Evolutionary conservation across 2,113 vertebrate species (phyloP).

Genomic region (Puma concolor): DNA sequence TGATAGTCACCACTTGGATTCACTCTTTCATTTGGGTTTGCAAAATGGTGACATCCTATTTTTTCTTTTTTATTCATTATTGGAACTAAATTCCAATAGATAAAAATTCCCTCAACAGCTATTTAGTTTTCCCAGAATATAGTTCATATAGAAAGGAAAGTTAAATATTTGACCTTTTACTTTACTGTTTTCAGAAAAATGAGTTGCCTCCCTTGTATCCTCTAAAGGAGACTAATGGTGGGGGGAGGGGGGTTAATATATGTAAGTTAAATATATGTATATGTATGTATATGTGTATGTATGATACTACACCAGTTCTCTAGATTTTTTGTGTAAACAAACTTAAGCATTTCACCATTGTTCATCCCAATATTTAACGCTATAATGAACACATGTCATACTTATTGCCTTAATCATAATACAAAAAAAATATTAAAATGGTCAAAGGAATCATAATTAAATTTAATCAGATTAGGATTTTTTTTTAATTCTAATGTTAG

Average conservation of each 20-base stretch:
- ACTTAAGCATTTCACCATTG: neutral
- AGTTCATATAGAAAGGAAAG: neutral
- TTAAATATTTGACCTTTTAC: neutral
- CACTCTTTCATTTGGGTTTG: neutral
- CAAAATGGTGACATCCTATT: neutral
- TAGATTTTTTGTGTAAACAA: neutral
- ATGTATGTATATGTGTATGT: neutral
- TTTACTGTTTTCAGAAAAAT: conserved; percentile 11
- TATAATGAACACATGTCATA: neutral
- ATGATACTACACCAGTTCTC: neutral
- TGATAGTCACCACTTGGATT: neutral
- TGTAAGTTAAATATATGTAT: neutral
- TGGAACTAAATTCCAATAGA: neutral
- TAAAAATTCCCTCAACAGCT: neutral
- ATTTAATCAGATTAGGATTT: conserved; percentile 20
- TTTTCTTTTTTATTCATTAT: neutral
- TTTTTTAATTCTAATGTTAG: conserved; percentile 23
- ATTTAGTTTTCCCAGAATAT: conserved; percentile 33
- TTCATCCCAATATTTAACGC: neutral
- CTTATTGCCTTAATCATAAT: neutral
- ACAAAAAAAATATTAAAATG: neutral
- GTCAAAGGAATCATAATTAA: conserved; percentile 28
- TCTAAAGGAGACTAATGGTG: neutral
- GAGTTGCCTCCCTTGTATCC: neutral
- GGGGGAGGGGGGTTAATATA: neutral